Base-by-base conservation (phyloP, 2,888 invertebrate species). In the Noctuana brunneofusca region DNA sequence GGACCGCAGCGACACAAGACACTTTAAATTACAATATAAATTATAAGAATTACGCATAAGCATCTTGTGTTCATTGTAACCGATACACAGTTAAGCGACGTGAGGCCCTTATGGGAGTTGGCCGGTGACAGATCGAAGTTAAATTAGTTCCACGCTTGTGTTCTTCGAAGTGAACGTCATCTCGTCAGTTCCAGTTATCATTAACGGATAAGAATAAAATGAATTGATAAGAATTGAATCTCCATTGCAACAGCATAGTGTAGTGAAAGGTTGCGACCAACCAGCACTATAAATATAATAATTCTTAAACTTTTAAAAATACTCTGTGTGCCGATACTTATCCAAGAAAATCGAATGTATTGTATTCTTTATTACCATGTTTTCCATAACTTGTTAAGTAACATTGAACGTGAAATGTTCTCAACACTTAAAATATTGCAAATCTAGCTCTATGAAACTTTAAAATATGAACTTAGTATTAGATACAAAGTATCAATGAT, bases 11-110 rank as follows among this genome's bases (percentile, higher is more conserved):
- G 38, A 50, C 38, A 48, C 35, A 18, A 20, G 0, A 43, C 11
- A 50, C 2, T 63, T 22, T 48, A 43, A 35, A 50, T 58, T 64
- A 54, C 55, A 43, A 38, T 12, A 38, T 46, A n/a, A 14, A 24
- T 20, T 32, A 27, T 20, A 48, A 24, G 8, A 41, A 12, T 16
- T 32, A 20, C 2, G 3, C 24, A 50, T 50, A n/a, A 48, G 5
- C 12, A n/a, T 1, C 41, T 41, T 6, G 6, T 18, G 16, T 18
- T 43, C 18, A 43, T 11, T 2, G 43, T 14, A n/a, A 43, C 16
- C 8, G 14, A 16, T 38, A 38, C 14, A 2, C 8, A 1, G n/a
- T n/a, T n/a, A n/a, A n/a, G n/a, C n/a, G n/a, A n/a, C n/a, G n/a
- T n/a, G n/a, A n/a, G n/a, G n/a, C n/a, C n/a, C n/a, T n/a, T n/a